These are phyloP conservation scores for Telenomus remus DNA, from an alignment of 1,140 invertebrate species.

Conservation along the genomic window DNA sequence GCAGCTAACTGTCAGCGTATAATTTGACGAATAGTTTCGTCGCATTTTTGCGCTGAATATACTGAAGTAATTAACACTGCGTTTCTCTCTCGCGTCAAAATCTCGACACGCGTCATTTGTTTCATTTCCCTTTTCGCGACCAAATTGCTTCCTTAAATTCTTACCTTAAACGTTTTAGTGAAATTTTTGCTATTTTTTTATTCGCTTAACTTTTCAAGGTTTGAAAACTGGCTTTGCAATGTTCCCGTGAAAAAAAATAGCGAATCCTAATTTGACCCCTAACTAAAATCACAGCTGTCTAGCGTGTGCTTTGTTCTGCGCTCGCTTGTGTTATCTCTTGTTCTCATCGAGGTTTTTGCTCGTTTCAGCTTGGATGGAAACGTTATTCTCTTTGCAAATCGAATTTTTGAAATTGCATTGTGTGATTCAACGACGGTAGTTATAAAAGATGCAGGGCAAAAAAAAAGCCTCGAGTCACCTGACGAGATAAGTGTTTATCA, in stretches of 20 bases:
- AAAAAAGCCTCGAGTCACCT: too few species aligned
- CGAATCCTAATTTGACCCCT: conserved; percentile 1
- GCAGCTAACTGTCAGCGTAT: conserved; percentile 2
- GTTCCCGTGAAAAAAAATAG: background rate
- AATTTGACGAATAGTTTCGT: conserved; percentile 13
- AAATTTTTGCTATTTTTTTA: background rate
- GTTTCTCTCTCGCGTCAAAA: too few species aligned
- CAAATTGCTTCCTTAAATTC: too few species aligned
- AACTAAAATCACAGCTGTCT: background rate
- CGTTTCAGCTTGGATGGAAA: background rate
- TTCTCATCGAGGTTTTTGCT: conserved; percentile 2
- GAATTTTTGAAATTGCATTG: background rate
- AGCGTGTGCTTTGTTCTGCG: background rate
- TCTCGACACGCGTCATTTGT: too few species aligned
- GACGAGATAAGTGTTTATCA: too few species aligned
- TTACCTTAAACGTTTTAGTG: background rate
- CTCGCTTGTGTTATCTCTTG: conserved; percentile 1
- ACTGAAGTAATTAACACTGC: too few species aligned
- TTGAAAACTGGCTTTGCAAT: background rate
- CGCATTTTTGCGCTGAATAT: background rate
- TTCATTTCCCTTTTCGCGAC: too few species aligned
- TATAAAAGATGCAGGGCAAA: too few species aligned
- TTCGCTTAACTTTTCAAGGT: background rate
- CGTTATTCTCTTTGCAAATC: conserved; percentile 1
- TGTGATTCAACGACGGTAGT: too few species aligned